Evolutionary conservation across 2,888 invertebrate species (phyloP).

Genomic region (Trichogramma dendrolimi): DNA sequence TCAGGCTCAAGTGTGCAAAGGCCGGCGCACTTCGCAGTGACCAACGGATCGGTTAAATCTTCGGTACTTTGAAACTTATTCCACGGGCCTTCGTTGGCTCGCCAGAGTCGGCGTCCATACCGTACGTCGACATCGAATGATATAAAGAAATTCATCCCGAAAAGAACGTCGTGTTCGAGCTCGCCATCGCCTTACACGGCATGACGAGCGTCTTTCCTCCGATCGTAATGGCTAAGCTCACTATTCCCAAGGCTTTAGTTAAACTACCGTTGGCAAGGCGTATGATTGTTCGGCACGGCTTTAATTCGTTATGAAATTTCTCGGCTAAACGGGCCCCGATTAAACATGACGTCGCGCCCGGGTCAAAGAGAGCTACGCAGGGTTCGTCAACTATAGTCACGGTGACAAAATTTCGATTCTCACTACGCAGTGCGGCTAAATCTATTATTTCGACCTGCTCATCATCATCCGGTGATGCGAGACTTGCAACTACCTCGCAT

Average conservation of each 20-base stretch:
- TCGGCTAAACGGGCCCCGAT: background rate
- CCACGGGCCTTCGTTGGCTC: background rate
- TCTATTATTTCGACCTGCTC: no score
- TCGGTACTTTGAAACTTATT: background rate
- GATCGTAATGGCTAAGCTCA: background rate
- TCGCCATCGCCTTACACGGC: background rate
- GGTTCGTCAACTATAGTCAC: no score
- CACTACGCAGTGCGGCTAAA: no score
- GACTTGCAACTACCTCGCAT: no score
- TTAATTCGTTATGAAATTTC: background rate
- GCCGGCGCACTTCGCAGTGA: background rate
- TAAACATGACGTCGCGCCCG: background rate
- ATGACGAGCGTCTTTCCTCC: background rate
- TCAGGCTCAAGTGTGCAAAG: background rate
- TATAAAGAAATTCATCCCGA: conserved; percentile 4
- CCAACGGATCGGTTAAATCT: background rate
- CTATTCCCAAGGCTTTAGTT: background rate
- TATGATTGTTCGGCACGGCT: no score
- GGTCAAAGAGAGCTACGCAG: conserved; percentile 10
- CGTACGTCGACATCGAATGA: background rate
- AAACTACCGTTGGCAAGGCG: no score
- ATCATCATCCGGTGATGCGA: no score
- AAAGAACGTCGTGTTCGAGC: background rate
- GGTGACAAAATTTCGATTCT: no score
- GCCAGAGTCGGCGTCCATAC: background rate